A percentile compares a stretch with the other conserved stretches of the same genome.
Evolutionary conservation across 2,888 invertebrate species (phyloP).

Genomic region (Criorhina ranunculi): DNA sequence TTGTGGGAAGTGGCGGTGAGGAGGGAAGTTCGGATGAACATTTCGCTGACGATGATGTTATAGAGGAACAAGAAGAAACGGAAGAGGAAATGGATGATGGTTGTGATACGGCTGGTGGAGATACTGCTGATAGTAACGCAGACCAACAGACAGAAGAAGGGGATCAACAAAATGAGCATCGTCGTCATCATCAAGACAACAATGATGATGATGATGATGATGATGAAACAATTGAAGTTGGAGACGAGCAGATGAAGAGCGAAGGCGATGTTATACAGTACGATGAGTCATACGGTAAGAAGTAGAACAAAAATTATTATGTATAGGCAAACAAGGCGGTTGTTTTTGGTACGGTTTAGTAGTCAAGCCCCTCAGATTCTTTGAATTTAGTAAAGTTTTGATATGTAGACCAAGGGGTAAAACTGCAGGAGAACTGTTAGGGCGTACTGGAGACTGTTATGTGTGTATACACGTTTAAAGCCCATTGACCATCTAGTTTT

Average conservation of each 20-base stretch:
- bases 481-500: too few relatives aligned
- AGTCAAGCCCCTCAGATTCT: too few relatives aligned
- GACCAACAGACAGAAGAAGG: constrained; percentile 12
- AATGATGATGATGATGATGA: constrained; percentile 68
- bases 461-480: too few relatives aligned
- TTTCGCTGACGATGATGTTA: constrained; percentile 72
- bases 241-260: constrained; percentile 64
- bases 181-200: constrained; percentile 42
- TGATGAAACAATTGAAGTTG: constrained; percentile 73
- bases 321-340: too few relatives aligned
- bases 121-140: constrained; percentile 16
- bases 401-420: too few relatives aligned
- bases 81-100: constrained; percentile 76
- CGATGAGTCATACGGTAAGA: constrained; percentile 77
- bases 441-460: too few relatives aligned
- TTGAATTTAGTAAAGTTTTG: too few relatives aligned
- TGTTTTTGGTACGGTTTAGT: too few relatives aligned
- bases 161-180: constrained; percentile 31
- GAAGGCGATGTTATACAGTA: constrained; percentile 77
- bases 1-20: constrained; percentile 48
- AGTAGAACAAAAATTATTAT: not conserved
- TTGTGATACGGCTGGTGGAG: constrained; percentile 77
- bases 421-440: too few relatives aligned
- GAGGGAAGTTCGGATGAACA: constrained; percentile 63
- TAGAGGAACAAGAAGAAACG: constrained; percentile 72